These are phyloP conservation scores for Hoplias malabaricus DNA, from an alignment of 2,113 vertebrate species.

Conservation along the genomic window DNA sequence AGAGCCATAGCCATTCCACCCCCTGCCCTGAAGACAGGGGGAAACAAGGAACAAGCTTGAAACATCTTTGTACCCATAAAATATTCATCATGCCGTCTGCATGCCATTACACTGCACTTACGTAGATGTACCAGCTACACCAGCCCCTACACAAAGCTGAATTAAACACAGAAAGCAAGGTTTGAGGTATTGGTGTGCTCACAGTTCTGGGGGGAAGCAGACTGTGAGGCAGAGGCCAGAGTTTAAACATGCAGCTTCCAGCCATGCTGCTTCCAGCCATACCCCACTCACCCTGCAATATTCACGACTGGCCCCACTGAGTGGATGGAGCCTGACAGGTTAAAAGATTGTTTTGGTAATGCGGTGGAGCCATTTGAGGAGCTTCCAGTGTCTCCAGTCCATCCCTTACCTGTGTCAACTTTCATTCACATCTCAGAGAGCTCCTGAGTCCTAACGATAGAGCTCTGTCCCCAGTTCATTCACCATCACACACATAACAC, in stretches of 20 bases:
- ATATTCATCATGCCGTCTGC: not conserved
- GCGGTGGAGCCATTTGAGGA: conserved; percentile 43
- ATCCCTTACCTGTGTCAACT: conserved; percentile 13
- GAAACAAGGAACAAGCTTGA: not conserved
- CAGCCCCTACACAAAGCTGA: not conserved
- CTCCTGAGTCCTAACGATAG: not conserved
- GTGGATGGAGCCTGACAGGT: conserved; percentile 61
- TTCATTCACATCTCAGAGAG: not conserved
- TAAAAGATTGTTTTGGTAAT: conserved; percentile 53
- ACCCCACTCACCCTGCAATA: conserved; percentile 42
- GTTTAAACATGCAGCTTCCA: conserved; percentile 28
- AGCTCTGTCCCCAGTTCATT: not conserved
- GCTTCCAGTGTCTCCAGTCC: conserved; percentile 32
- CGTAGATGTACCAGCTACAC: not conserved
- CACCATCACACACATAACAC: not conserved
- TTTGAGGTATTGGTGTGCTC: not conserved
- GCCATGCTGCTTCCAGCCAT: not conserved
- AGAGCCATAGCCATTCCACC: not conserved
- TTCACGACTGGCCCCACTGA: conserved; percentile 44
- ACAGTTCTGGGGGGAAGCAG: not conserved
- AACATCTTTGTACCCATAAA: not conserved
- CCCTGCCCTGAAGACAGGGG: not conserved
- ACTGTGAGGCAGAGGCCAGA: conserved; percentile 10
- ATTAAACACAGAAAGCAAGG: not conserved
- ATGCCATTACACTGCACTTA: not conserved